These are phyloP conservation scores for Catalaphyllia jardinei DNA, from an alignment of 64 coral and sea anemone species.

Conservation along the genomic window DNA sequence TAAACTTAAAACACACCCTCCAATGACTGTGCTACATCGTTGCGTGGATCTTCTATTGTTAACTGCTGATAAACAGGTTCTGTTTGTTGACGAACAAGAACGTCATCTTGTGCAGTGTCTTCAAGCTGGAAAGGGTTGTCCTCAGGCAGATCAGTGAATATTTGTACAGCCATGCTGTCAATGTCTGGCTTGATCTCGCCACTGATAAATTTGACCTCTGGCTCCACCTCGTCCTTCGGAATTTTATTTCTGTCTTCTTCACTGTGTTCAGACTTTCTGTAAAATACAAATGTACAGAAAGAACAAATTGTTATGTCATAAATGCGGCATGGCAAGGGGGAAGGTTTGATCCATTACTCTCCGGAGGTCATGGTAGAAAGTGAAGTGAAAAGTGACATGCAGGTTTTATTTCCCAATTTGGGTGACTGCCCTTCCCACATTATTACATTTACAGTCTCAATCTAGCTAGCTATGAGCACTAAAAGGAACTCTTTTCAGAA, in stretches of 20 bases:
- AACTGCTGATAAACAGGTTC: slow-evolving; percentile 22
- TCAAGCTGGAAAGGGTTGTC: slow-evolving; percentile 14
- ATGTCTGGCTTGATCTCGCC: slow-evolving; percentile 54
- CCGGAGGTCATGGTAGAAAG: no score
- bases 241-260: slow-evolving; percentile 26
- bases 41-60: slow-evolving; percentile 2
- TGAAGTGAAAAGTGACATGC: no score
- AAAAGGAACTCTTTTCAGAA: no score
- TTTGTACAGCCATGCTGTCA: slow-evolving; percentile 23
- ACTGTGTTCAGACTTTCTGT: slow-evolving; percentile 15
- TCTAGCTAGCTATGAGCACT: no score
- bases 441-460: no score
- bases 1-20: neutral
- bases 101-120: neutral
- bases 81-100: slow-evolving; percentile 9
- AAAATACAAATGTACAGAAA: neutral
- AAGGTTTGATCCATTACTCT: no score
- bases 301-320: neutral
- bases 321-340: no score
- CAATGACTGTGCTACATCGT: slow-evolving; percentile 3
- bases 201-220: slow-evolving; percentile 23
- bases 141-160: slow-evolving; percentile 49
- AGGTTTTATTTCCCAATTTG: no score
- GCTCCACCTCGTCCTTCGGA: slow-evolving; percentile 3
- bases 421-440: no score